phyloP scores from a whole-genome alignment of 2,797 vertebrate species.

The Denticeps clupeoides region DNA sequence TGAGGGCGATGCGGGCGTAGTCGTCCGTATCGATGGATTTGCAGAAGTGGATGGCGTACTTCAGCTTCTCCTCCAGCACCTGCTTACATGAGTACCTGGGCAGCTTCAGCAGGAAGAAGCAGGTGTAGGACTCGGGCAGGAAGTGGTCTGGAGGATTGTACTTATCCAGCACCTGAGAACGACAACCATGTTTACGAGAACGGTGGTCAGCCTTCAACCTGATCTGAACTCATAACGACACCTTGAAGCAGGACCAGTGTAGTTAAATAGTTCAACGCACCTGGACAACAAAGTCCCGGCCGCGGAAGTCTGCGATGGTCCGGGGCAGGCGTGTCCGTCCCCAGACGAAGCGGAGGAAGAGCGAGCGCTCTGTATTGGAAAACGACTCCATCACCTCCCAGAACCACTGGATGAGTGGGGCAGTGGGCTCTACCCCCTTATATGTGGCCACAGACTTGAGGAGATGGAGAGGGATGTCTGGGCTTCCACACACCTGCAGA shows the following conservation, averaged over 20 bases:
- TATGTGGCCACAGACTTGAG: slow-evolving; percentile 96
- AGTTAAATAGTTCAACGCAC: slow-evolving; percentile 54
- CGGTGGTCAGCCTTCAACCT: too few relatives aligned
- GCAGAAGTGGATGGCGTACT: slow-evolving; percentile 98
- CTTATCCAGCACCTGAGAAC: slow-evolving; percentile 84
- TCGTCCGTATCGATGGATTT: slow-evolving; percentile 98
- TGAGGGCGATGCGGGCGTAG: slow-evolving; percentile 92
- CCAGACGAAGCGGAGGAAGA: slow-evolving; percentile 96
- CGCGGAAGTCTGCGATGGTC: slow-evolving; percentile 95
- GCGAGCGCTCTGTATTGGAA: slow-evolving; percentile 93
- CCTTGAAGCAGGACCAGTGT: too few relatives aligned
- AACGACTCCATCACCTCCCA: slow-evolving; percentile 99
- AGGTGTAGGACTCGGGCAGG: slow-evolving; percentile 96
- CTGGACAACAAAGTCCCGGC: slow-evolving; percentile 97
- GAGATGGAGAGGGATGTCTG: slow-evolving; percentile 94
- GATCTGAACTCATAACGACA: too few relatives aligned
- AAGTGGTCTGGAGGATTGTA: slow-evolving; percentile 98
- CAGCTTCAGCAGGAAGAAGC: slow-evolving; percentile 96
- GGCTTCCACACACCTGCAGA: slow-evolving; percentile 88
- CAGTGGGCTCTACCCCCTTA: slow-evolving; percentile 86
- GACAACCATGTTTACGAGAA: too few relatives aligned
- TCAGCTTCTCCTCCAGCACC: slow-evolving; percentile 93
- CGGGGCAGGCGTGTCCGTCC: slow-evolving; percentile 89
- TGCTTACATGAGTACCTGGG: slow-evolving; percentile 93
- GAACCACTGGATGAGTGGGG: slow-evolving; percentile 93